Base-by-base conservation (phyloP, 2,797 vertebrate species). In the Gymnoscopelus braueri region DNA sequence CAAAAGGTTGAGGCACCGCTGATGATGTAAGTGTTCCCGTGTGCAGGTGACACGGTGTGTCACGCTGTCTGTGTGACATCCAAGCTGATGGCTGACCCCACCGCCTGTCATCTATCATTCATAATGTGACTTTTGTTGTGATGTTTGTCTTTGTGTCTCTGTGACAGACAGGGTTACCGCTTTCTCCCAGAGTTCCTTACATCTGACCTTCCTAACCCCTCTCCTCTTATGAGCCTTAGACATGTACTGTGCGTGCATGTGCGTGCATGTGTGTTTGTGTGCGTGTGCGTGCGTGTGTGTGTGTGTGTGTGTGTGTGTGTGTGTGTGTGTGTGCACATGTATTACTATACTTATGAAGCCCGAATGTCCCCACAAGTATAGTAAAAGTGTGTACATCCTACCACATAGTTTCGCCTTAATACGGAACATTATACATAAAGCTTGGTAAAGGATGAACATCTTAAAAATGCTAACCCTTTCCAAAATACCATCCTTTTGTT, bases 101-200 rank as follows among this genome's bases (percentile, higher is more conserved):
- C 39, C 3, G 74, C 78, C 83, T 82, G 82, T 85, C 84, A 88
- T 91, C 78, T 29, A 88, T 90, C 86, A 86, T 85, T 89, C 69
- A 88, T 78, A 15, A 15, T 5, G 50, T 2, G 85, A 89, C 82
- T 90, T 87, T 85, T 80, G 82, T 87, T 85, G 78, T 85, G 74
- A 84, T 55, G 76, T 75, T 13, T 73, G 82, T 78, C 74, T 81
- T 82, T 74, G 68, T 79, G 78, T 69, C 29, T 19, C 50, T 77
- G 76, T 76, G 82, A 78, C 29, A 77, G 73, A 69, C 47, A 3
- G 59, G 72, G 66, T 61, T 89, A 73, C 68, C 67, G 71, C 88
- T 88, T 79, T 51, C 80, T 77, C 61, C 65, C 62, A 75, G 75
- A 72, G 67, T 88, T 89, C 78, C 84, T 86, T 87, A 85, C 83